These are phyloP conservation scores for Phytoseiulus persimilis DNA, from an alignment of 2,888 invertebrate genomes.

Conservation along the genomic window DNA sequence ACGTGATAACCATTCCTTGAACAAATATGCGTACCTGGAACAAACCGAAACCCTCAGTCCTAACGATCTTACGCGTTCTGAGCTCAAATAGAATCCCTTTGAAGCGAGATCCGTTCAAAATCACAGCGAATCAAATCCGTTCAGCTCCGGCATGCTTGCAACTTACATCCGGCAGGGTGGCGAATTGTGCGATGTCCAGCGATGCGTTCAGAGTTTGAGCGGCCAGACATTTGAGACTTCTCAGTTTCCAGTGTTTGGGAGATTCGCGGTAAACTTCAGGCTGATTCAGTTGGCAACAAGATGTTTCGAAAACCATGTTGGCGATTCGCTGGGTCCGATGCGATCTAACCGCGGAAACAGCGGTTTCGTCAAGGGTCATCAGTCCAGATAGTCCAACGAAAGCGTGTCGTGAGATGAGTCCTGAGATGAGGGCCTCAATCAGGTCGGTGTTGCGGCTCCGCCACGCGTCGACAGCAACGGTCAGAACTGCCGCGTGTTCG, in stretches of 20 bases:
- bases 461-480: conserved; percentile 8
- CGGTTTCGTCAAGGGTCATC: neutral
- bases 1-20: neutral
- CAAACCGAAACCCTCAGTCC: neutral
- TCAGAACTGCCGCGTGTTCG: neutral
- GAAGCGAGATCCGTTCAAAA: neutral
- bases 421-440: neutral
- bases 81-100: neutral
- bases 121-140: neutral
- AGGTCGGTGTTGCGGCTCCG: neutral
- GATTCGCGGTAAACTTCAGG: neutral
- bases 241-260: neutral
- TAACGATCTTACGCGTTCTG: neutral
- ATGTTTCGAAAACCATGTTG: neutral
- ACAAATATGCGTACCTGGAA: neutral
- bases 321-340: neutral
- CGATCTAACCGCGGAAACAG: neutral
- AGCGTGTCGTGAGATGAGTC: neutral
- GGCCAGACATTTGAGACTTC: conserved; percentile 7
- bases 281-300: conserved; percentile 8
- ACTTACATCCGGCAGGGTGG: conserved; percentile 15
- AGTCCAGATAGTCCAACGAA: conserved; percentile 11
- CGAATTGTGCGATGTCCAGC: conserved; percentile 12
- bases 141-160: neutral
- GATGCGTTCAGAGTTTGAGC: neutral